Base-by-base conservation (phyloP, 1,140 invertebrate genomes). In the Trachelipus rathkii region DNA sequence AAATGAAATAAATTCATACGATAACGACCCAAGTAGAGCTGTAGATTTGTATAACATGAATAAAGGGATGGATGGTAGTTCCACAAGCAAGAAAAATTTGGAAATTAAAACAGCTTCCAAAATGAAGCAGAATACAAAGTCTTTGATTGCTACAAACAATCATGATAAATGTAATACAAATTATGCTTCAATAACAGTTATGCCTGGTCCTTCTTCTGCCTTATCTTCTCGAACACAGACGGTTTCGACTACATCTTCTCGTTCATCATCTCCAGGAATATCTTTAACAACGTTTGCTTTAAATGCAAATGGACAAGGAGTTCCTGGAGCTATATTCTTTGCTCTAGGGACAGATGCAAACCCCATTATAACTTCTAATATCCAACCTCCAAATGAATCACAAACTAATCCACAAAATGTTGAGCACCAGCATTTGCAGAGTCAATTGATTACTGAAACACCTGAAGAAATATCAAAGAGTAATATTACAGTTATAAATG, bases 201-300 rank as follows among this genome's bases (percentile, higher is more conserved):
- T 33, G 50, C 50, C 50, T 19, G 50, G 50, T 15, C 50, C 50
- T 19, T 60, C 50, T 60, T 60, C 50, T 13, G 50, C 50, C 8
- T 60, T 60, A 19, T 60, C 4, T 60, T 60, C 50, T 60, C 50
- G 19, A 4, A 60, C 50, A 8, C 50, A 60, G 19, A 19, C 50
- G 8, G 19, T 74, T 15, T 78, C 77, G 13, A 72, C 74, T 9
- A 72, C 77, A 15, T 78, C 79, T 3, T 81, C 79, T 10, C 72
- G 79, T 19, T 81, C 79, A 46, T 81, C 79, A 13, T 81, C 79
- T n/a, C 79, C 79, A n/a, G 79, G 79, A 10, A 75, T 81, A 23
- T 81, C 79, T 60, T 72, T 81, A 23, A 81, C 79, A 10, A 81
- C 79, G 13, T 81, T 81, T 60, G 79, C 77, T 21, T 72, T 81